Evolutionary conservation across 2,113 vertebrate species (phyloP).

Genomic region (Callithrix jacchus): DNA sequence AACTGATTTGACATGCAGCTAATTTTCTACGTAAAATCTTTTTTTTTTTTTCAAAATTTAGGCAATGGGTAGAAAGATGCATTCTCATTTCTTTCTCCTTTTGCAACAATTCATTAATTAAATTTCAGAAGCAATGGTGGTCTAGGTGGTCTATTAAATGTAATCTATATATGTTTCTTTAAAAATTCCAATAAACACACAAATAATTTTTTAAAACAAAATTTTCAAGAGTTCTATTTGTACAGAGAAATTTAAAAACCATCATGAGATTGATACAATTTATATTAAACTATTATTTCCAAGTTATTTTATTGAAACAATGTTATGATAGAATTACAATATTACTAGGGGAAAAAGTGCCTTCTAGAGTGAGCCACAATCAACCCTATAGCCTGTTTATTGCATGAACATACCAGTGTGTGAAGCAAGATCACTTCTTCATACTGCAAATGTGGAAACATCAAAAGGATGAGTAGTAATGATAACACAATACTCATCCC

Average conservation of each 20-base stretch:
- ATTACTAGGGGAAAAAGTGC: neutral
- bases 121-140: neutral
- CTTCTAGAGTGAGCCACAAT: neutral
- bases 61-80: neutral
- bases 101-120: constrained; percentile 6
- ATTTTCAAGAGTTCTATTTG: neutral
- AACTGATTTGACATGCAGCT: neutral
- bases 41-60: neutral
- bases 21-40: neutral
- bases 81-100: neutral
- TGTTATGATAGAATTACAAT: neutral
- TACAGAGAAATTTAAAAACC: neutral
- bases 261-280: neutral
- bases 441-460: neutral
- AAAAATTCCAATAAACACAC: neutral
- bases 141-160: neutral
- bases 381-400: neutral
- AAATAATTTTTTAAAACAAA: constrained; percentile 6
- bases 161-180: neutral
- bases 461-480: neutral
- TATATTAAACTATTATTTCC: neutral
- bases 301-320: neutral
- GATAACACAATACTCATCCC: neutral
- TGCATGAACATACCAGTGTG: neutral
- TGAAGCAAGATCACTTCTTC: neutral